Evolutionary conservation across 2,113 vertebrate species (phyloP), one percentile per base, ranked within the genome.

Genomic region (Malurus alboscapulatus): DNA sequence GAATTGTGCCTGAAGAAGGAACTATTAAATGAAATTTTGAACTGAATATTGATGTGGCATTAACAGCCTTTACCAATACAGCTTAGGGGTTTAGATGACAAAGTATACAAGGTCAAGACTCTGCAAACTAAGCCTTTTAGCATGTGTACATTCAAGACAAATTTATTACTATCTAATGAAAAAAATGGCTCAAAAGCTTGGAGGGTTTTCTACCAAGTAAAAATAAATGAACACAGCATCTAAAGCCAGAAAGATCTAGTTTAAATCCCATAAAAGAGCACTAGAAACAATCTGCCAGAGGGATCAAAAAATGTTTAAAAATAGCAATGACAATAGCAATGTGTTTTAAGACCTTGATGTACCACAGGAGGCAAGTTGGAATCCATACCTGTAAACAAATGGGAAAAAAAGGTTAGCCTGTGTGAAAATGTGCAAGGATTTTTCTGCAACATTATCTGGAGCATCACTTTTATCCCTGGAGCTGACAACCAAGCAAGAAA

Each of bases 131-230:
- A 97, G 77, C 74, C 63, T 97, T 96, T 96, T 90, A 95, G 68
- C 40, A 69, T 92, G 34, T 94, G 16, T 92, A 84, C 84, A 61
- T 93, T 94, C 88, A 90, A 95, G 92, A 95, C 77, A 97, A 96
- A 97, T 96, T 84, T 97, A 97, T 97, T 96, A 88, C 59, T 82
- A 89, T 59, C 77, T 97, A 95, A 95, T 92, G 95, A 93, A 97
- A 97, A 92, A 97, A 95, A 9, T 6, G 75, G n/a, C 88, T 96
- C 40, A 93, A 88, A 96, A 90, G 77, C 91, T 94, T 96, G 67
- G 59, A 95, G 79, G 59, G 51, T 48, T 93, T 97, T 96, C 87
- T 86, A 80, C 62, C 8, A 7, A 91, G 79, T 95, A 93, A 96
- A 94, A 97, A 95, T 95, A 97, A 97, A 95, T 95, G 44, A 93